Evolutionary conservation across 2,888 invertebrate species (phyloP).

Genomic region (Limnephilus lunatus): DNA sequence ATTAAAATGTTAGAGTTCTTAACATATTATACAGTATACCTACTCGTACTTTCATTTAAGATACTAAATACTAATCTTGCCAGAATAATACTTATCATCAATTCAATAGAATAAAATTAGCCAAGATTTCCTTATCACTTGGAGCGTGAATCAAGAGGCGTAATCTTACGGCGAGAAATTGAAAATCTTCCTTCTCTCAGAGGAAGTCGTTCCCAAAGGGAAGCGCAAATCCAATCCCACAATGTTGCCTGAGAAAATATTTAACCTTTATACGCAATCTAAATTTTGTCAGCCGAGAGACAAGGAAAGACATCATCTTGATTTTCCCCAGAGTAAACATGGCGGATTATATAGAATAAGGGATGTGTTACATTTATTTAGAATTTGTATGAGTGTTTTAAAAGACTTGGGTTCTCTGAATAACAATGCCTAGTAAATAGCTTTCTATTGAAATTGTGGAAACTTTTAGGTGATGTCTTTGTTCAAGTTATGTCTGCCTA

Average conservation of each 20-base stretch:
- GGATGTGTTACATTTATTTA: neutral
- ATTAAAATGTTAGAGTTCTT: neutral
- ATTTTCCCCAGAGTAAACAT: conserved; percentile 59
- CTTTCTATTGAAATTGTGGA: too few relatives aligned
- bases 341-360: neutral
- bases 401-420: too few relatives aligned
- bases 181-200: conserved; percentile 44
- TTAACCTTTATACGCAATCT: conserved; percentile 74
- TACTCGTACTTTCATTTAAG: too few relatives aligned
- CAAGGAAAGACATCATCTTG: conserved; percentile 58
- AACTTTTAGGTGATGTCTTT: too few relatives aligned
- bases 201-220: conserved; percentile 56
- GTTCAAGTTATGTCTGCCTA: too few relatives aligned
- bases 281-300: conserved; percentile 69
- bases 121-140: conserved; percentile 11
- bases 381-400: neutral
- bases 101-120: neutral
- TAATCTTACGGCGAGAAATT: conserved; percentile 49
- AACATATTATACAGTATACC: too few relatives aligned
- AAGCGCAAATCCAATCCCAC: conserved; percentile 72
- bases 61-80: too few relatives aligned
- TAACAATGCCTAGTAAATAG: too few relatives aligned
- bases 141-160: conserved; percentile 38
- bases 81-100: neutral
- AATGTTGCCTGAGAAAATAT: conserved; percentile 76